Conservation (phyloP, 2,113 vertebrate species). For the Otocyon megalotis region DNA sequence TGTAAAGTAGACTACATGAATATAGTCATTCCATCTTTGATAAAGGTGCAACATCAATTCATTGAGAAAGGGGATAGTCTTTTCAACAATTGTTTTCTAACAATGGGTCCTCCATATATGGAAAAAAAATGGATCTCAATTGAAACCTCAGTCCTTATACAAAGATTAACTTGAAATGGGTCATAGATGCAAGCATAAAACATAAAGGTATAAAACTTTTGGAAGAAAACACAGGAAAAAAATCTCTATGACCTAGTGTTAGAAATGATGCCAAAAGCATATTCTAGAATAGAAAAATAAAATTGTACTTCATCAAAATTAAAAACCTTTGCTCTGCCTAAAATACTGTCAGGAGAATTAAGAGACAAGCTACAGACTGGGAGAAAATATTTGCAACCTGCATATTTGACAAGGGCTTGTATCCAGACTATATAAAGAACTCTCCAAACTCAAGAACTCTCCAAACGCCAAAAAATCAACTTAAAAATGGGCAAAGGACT, state of each 20-base stretch:
- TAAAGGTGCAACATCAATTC: slow-evolving; percentile 16
- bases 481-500: slow-evolving; percentile 45
- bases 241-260: background rate
- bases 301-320: slow-evolving; percentile 54
- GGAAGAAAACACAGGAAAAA: background rate
- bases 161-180: slow-evolving; percentile 40
- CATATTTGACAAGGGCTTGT: slow-evolving; percentile 2
- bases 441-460: slow-evolving; percentile 43
- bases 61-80: background rate
- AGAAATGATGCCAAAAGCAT: slow-evolving; percentile 19
- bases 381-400: slow-evolving; percentile 42
- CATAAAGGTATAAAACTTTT: slow-evolving; percentile 1
- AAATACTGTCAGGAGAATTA: slow-evolving; percentile 29
- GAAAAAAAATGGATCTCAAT: background rate
- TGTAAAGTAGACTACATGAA: background rate
- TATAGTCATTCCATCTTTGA: slow-evolving; percentile 38
- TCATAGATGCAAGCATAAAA: slow-evolving; percentile 27
- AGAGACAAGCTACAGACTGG: background rate
- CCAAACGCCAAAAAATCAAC: slow-evolving; percentile 6
- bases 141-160: background rate
- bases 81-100: slow-evolving; percentile 11
- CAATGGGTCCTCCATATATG: background rate
- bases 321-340: background rate
- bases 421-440: background rate
- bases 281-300: slow-evolving; percentile 6